A percentile compares a stretch with the other conserved stretches of the same genome.
These are phyloP conservation scores for Paratrypauchen microcephalus DNA, from an alignment of 2,797 vertebrate genomes.

Conservation along the genomic window DNA sequence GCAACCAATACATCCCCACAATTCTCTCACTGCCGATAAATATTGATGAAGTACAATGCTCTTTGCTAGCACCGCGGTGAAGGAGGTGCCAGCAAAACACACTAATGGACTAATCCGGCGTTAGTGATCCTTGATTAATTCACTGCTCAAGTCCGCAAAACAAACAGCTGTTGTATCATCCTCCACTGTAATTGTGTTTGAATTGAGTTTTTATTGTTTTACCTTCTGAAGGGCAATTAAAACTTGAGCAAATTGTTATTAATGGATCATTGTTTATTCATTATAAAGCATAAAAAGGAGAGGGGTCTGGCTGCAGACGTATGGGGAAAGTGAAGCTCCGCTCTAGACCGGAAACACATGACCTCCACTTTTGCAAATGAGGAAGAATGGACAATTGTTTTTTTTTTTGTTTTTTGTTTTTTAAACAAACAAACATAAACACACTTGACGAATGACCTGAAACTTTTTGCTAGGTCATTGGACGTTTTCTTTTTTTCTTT, in stretches of 20 bases:
- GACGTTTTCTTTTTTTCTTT: too few species aligned
- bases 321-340: too few species aligned
- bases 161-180: conserved; percentile 39
- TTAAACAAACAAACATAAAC: too few species aligned
- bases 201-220: conserved; percentile 26
- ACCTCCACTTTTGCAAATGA: too few species aligned
- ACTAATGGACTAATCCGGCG: conserved; percentile 15
- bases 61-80: neutral
- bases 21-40: neutral
- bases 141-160: conserved; percentile 24
- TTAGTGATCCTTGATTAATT: conserved; percentile 37
- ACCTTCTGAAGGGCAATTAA: conserved; percentile 41
- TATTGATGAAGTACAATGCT: conserved; percentile 10
- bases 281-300: conserved; percentile 8
- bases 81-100: neutral
- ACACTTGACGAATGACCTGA: too few species aligned
- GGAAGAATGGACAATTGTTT: too few species aligned
- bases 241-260: conserved; percentile 27
- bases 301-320: neutral
- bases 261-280: conserved; percentile 15
- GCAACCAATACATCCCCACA: neutral
- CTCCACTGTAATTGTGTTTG: conserved; percentile 16
- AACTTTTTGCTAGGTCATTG: too few species aligned
- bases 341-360: too few species aligned
- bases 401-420: too few species aligned